These are phyloP conservation scores for Toxotes lorentzi DNA, from an alignment of 2,797 vertebrate species.

Conservation along the genomic window DNA sequence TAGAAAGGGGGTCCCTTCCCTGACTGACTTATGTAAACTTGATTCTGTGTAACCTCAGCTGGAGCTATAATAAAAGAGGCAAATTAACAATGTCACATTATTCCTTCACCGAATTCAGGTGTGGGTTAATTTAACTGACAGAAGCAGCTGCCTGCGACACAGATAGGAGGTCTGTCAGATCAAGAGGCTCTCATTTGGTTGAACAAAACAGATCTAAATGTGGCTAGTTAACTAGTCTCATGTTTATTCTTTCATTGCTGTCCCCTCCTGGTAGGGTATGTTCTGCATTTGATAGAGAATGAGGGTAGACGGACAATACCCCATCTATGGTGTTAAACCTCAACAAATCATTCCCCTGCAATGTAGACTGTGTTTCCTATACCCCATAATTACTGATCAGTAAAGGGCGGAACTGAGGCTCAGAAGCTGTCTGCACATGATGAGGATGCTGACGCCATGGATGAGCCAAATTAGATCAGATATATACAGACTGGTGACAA, in stretches of 20 bases:
- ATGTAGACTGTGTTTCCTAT: conserved; percentile 4
- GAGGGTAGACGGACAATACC: background rate
- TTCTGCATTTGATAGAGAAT: background rate
- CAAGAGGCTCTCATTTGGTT: conserved; percentile 20
- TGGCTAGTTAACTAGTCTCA: background rate
- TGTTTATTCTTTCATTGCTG: background rate
- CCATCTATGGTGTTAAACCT: background rate
- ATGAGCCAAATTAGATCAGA: conserved; percentile 28
- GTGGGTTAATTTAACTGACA: conserved; percentile 7
- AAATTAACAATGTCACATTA: background rate
- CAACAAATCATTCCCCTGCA: background rate
- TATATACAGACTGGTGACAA: background rate
- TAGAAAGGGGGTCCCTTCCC: background rate
- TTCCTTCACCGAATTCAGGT: conserved; percentile 7
- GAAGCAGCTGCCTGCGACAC: conserved; percentile 1
- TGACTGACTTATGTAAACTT: background rate
- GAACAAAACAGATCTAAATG: background rate
- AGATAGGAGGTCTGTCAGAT: conserved; percentile 26
- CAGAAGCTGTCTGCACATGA: conserved; percentile 7
- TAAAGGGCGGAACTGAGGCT: conserved; percentile 36
- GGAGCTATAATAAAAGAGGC: conserved; percentile 1
- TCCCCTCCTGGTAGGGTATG: background rate
- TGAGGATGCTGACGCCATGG: conserved; percentile 7
- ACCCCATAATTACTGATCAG: conserved; percentile 44
- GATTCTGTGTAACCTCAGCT: background rate